phyloP scores from a whole-genome alignment of 2,797 vertebrate genomes.

The Molossus alvarezi region DNA sequence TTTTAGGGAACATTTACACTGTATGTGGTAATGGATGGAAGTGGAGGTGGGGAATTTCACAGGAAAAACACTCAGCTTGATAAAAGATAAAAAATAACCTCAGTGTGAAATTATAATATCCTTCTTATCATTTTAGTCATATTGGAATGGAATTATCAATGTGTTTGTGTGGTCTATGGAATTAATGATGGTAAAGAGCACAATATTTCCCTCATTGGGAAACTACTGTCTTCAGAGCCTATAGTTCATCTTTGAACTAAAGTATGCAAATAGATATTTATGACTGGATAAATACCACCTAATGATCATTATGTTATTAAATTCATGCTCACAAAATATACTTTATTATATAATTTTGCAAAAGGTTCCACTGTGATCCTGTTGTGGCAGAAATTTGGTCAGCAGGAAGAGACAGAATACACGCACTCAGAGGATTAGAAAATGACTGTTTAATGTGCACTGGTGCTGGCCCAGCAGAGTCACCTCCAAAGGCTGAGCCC shows the following conservation, averaged over 20 bases:
- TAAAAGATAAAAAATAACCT: slow-evolving; percentile 71
- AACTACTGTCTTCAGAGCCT: neutral
- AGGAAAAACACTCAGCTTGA: slow-evolving; percentile 13
- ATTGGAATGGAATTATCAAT: slow-evolving; percentile 61
- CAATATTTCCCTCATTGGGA: neutral
- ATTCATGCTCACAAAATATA: neutral
- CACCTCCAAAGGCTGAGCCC: too few species aligned
- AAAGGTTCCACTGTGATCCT: slow-evolving; percentile 26
- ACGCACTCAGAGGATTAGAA: too few species aligned
- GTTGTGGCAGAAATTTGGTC: too few species aligned
- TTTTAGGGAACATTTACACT: slow-evolving; percentile 67
- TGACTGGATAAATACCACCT: slow-evolving; percentile 48
- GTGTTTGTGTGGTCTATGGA: slow-evolving; percentile 18
- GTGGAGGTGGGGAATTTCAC: slow-evolving; percentile 29
- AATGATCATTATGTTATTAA: slow-evolving; percentile 27
- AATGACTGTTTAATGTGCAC: too few species aligned
- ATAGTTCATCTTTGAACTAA: slow-evolving; percentile 54
- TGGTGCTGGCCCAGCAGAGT: too few species aligned
- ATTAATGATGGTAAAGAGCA: slow-evolving; percentile 42
- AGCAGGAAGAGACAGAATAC: too few species aligned
- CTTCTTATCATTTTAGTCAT: slow-evolving; percentile 67
- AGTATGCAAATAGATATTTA: slow-evolving; percentile 42
- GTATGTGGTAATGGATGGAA: neutral
- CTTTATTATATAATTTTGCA: slow-evolving; percentile 59
- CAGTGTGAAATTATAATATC: slow-evolving; percentile 72